phyloP scores from a whole-genome alignment of 2,113 vertebrate genomes.

The Cololabis saira region DNA sequence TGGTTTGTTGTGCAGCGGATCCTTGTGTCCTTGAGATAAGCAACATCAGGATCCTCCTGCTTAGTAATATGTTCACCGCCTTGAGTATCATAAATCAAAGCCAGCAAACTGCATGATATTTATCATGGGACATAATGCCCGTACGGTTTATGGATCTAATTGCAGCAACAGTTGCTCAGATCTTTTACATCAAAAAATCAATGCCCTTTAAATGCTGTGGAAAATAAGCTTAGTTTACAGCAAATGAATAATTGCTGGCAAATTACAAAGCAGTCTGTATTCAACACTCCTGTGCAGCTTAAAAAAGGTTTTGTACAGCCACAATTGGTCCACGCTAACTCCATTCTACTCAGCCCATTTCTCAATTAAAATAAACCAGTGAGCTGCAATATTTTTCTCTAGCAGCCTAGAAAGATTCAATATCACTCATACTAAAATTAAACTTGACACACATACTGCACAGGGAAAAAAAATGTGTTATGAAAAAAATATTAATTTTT shows the following conservation, averaged over 20 bases:
- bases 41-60: no score
- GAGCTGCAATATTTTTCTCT: slow-evolving; percentile 7
- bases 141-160: neutral
- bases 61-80: neutral
- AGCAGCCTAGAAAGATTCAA: no score
- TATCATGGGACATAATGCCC: no score
- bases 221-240: no score
- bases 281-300: slow-evolving; percentile 14
- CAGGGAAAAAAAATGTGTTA: no score
- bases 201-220: neutral
- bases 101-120: no score
- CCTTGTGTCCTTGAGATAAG: no score
- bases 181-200: neutral
- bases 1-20: no score
- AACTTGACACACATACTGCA: no score
- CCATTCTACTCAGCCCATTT: slow-evolving; percentile 49
- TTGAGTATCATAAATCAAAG: neutral
- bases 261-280: slow-evolving; percentile 13
- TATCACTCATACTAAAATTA: no score
- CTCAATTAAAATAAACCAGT: slow-evolving; percentile 48
- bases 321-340: slow-evolving; percentile 34
- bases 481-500: no score
- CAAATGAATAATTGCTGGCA: neutral
- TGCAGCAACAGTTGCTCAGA: neutral
- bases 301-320: slow-evolving; percentile 33